Conservation (phyloP, 2,797 vertebrate species). For the Poeciliopsis presidionis region DNA sequence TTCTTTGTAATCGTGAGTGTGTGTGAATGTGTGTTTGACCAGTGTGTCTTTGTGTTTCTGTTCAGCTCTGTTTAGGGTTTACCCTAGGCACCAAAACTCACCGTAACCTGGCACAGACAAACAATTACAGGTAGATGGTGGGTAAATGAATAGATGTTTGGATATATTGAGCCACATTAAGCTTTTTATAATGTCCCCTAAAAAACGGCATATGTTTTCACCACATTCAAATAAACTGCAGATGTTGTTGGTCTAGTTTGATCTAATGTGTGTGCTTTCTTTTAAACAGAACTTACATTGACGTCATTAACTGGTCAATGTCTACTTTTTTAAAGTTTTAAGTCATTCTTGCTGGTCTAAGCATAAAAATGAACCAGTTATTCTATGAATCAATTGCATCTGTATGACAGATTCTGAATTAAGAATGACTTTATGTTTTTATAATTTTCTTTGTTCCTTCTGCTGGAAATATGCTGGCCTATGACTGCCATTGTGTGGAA, state of each 20-base stretch:
- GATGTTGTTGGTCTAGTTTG: not conserved
- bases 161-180: not conserved
- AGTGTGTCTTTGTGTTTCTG: not conserved
- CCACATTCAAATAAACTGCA: not conserved
- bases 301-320: not conserved
- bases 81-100: not conserved
- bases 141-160: not conserved
- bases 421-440: not conserved
- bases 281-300: not conserved
- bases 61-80: not conserved
- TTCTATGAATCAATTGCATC: slow-evolving; percentile 22
- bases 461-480: not conserved
- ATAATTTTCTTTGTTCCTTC: slow-evolving; percentile 12
- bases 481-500: slow-evolving; percentile 1
- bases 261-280: not conserved
- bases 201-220: not conserved
- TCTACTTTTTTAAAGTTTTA: not conserved
- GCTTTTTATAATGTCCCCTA: not conserved
- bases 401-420: slow-evolving; percentile 28
- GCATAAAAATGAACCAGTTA: not conserved
- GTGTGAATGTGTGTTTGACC: too few relatives aligned
- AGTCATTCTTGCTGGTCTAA: not conserved
- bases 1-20: not conserved
- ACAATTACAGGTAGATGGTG: not conserved
- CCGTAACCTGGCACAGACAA: not conserved